Percentiles rank a stretch among this genome's conserved stretches.
phyloP scores from a whole-genome alignment of 2,888 invertebrate species.

The Drosophila cognata region DNA sequence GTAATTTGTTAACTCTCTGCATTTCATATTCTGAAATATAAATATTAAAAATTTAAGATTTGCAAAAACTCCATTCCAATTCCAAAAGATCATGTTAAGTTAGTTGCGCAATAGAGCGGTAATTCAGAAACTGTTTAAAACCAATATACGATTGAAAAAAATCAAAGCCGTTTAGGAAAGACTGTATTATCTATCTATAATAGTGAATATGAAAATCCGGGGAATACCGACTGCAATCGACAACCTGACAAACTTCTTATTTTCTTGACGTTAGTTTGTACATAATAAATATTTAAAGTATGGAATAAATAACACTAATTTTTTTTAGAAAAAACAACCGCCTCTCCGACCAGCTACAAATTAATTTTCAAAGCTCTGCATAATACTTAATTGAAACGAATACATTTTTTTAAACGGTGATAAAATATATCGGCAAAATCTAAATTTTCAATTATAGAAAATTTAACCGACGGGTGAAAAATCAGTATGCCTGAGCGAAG shows the following conservation, averaged over 20 bases:
- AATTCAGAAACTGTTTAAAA: neutral
- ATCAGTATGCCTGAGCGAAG: neutral
- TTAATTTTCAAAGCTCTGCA: too few relatives aligned
- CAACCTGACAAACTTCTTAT: neutral
- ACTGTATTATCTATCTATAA: neutral
- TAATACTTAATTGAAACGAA: neutral
- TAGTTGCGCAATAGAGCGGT: neutral
- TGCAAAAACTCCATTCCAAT: neutral
- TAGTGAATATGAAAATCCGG: neutral
- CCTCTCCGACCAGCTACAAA: too few relatives aligned
- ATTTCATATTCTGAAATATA: slow-evolving; percentile 38
- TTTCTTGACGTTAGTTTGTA: neutral
- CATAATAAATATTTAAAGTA: neutral
- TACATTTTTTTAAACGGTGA: neutral
- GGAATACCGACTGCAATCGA: neutral
- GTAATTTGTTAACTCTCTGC: slow-evolving; percentile 13
- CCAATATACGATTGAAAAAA: neutral
- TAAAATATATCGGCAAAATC: neutral
- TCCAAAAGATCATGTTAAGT: neutral
- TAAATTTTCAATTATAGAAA: neutral
- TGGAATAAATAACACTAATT: too few relatives aligned
- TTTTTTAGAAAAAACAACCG: too few relatives aligned
- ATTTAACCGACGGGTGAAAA: neutral
- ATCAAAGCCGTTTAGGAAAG: neutral
- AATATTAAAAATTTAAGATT: too few relatives aligned